phyloP scores from a whole-genome alignment of 2,113 vertebrate genomes.

The Sebastes fasciatus region DNA sequence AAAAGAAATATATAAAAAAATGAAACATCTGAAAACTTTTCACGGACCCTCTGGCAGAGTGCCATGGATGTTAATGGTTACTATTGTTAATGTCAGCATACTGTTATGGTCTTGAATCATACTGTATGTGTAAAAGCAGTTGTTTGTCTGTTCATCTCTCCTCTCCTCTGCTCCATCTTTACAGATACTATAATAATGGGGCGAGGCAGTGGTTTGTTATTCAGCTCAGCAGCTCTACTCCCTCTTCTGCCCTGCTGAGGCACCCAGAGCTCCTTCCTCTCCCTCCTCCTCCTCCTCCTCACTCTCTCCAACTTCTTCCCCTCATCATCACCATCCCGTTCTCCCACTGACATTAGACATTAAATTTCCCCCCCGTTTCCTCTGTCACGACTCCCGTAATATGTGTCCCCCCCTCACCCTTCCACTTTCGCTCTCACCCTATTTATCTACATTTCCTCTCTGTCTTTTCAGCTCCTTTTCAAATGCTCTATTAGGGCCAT shows the following conservation, averaged over 20 bases:
- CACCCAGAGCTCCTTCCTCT: conserved; percentile 17
- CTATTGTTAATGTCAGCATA: neutral
- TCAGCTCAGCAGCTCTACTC: neutral
- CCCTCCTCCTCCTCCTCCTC: neutral
- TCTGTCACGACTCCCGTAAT: conserved; percentile 13
- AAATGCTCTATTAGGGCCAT: conserved; percentile 33
- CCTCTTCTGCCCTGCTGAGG: conserved; percentile 19
- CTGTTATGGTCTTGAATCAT: too few species aligned
- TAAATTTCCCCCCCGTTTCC: conserved; percentile 1
- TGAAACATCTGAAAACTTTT: too few species aligned
- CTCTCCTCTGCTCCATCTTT: neutral
- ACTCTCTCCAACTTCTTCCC: conserved; percentile 7
- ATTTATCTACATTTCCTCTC: conserved; percentile 31
- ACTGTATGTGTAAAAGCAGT: neutral
- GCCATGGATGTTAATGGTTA: too few species aligned
- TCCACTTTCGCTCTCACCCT: neutral
- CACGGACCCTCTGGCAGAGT: too few species aligned
- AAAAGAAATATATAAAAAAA: neutral
- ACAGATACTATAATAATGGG: neutral
- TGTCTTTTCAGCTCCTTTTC: conserved; percentile 44
- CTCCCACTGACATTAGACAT: conserved; percentile 25
- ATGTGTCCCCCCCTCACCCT: conserved; percentile 1
- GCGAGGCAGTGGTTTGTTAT: conserved; percentile 15
- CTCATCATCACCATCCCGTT: conserved; percentile 24
- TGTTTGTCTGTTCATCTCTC: neutral